These are phyloP conservation scores for Scomber colias DNA, from an alignment of 2,113 vertebrate genomes.

Conservation along the genomic window DNA sequence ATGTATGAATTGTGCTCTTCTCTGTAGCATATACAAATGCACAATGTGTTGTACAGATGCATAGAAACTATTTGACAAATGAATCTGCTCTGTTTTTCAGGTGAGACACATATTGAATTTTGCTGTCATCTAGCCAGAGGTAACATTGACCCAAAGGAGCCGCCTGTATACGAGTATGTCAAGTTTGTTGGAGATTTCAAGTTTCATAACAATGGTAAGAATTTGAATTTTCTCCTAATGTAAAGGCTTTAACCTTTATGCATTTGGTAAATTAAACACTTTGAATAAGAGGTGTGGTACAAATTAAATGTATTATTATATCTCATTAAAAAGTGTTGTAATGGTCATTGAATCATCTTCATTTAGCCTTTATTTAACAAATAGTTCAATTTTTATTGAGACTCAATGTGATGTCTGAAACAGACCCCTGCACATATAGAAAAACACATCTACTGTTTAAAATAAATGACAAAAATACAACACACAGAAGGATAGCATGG, in stretches of 20 bases:
- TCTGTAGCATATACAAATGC: not conserved
- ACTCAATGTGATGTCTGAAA: too few relatives aligned
- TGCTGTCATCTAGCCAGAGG: slow-evolving; percentile 95
- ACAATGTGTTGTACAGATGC: not conserved
- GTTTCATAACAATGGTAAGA: slow-evolving; percentile 91
- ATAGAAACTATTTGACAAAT: not conserved
- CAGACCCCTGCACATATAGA: too few relatives aligned
- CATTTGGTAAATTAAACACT: not conserved
- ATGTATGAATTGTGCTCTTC: not conserved
- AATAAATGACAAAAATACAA: too few relatives aligned
- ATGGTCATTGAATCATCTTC: not conserved
- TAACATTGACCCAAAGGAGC: slow-evolving; percentile 84
- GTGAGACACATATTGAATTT: slow-evolving; percentile 91
- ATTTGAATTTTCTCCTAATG: not conserved
- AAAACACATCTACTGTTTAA: too few relatives aligned
- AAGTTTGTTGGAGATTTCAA: slow-evolving; percentile 94
- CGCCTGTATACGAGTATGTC: slow-evolving; percentile 90
- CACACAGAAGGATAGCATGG: too few relatives aligned
- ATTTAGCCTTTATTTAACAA: not conserved
- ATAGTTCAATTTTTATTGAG: not conserved
- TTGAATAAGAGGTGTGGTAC: too few relatives aligned
- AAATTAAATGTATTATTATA: too few relatives aligned
- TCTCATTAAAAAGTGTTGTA: not conserved
- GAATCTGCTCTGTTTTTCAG: slow-evolving; percentile 75
- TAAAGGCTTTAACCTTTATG: not conserved